A percentile compares a stretch with the other conserved stretches of the same genome.
These are phyloP conservation scores for Nemoura dubitans DNA, from an alignment of 2,888 invertebrate genomes.

Conservation along the genomic window DNA sequence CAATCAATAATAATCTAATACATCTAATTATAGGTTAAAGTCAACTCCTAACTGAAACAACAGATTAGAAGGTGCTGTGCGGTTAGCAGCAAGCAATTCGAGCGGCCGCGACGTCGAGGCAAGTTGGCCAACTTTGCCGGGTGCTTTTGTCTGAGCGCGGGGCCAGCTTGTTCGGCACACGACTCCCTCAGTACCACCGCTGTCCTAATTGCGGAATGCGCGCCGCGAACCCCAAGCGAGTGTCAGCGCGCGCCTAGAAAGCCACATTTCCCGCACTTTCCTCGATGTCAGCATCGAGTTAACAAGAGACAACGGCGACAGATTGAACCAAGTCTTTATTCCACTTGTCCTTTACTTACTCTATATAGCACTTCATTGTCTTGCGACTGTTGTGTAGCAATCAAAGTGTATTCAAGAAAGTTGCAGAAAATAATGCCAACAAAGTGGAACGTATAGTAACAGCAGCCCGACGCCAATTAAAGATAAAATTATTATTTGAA, in stretches of 20 bases:
- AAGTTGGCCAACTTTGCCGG: neutral
- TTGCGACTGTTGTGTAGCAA: neutral
- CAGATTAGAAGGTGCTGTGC: constrained; percentile 3
- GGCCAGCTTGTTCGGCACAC: neutral
- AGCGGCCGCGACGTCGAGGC: neutral
- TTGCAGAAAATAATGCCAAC: neutral
- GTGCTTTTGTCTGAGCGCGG: constrained; percentile 1
- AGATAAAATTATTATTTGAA: neutral
- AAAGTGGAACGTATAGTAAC: neutral
- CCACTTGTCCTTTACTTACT: neutral
- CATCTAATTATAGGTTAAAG: neutral
- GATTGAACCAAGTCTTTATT: neutral
- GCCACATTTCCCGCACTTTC: neutral
- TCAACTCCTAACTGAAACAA: neutral
- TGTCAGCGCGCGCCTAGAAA: neutral
- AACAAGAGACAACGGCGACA: neutral
- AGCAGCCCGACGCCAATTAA: too few species aligned
- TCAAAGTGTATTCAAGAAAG: neutral
- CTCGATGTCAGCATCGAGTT: neutral
- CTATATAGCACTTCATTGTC: neutral
- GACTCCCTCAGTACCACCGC: neutral
- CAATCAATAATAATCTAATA: constrained; percentile 21
- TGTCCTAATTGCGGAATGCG: neutral
- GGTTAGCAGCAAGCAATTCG: neutral
- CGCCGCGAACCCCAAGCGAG: neutral